Conservation (phyloP, 2,797 vertebrate genomes). For the Babyrousa celebensis region DNA sequence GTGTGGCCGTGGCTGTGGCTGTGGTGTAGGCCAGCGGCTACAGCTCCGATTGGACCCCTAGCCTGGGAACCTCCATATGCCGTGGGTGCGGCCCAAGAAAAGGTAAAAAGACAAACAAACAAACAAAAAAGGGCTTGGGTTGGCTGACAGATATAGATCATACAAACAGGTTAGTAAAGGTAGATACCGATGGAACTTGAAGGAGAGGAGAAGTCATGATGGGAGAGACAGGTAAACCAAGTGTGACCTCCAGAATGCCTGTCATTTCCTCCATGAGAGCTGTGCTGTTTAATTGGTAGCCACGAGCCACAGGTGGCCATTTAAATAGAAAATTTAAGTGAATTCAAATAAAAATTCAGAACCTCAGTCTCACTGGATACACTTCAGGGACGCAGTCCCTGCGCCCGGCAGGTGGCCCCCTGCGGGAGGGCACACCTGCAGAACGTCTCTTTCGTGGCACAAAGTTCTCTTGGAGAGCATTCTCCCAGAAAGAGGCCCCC, state of each 20-base stretch:
- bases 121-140: not conserved
- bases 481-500: not conserved
- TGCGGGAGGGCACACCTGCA: not conserved
- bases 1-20: no score
- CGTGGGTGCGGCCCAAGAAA: no score
- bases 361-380: not conserved
- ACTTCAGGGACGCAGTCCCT: not conserved
- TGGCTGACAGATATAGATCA: not conserved
- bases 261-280: not conserved
- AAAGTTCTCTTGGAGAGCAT: not conserved
- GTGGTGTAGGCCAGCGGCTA: no score
- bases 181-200: conserved; percentile 6
- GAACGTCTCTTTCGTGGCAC: not conserved
- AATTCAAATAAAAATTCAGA: conserved; percentile 4
- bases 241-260: no score
- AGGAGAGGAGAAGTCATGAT: not conserved
- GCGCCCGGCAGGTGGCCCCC: not conserved
- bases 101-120: no score
- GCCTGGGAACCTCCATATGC: no score
- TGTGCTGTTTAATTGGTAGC: not conserved
- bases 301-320: not conserved
- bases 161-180: conserved; percentile 19
- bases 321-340: conserved; percentile 28
- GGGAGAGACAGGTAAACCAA: not conserved
- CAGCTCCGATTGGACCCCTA: no score